phyloP scores from a whole-genome alignment of 1,140 invertebrate species.

The Rhopalosiphum padi region DNA sequence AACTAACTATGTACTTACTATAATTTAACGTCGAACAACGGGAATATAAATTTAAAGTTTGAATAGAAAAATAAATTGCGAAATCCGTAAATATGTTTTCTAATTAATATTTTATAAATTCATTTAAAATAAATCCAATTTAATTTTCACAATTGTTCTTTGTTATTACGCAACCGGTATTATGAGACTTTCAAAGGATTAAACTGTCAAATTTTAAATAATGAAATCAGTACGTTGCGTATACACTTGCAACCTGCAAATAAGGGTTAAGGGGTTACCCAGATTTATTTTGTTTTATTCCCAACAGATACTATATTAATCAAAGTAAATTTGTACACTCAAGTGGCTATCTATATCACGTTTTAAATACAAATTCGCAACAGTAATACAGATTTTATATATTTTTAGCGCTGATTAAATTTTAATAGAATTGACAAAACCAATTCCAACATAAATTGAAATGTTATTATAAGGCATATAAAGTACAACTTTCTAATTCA shows the following conservation, averaged over 20 bases:
- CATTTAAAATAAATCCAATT: background rate
- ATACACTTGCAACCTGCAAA: background rate
- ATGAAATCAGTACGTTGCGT: background rate
- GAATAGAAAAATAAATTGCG: constrained; percentile 12
- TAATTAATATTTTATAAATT: constrained; percentile 17
- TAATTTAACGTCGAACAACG: background rate
- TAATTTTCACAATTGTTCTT: background rate
- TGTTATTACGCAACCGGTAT: background rate
- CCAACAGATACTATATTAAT: background rate
- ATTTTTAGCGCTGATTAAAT: background rate
- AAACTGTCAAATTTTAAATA: background rate
- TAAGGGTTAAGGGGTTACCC: background rate
- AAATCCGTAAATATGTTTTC: background rate
- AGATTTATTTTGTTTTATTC: background rate
- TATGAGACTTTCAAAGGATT: background rate
- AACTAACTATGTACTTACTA: background rate
- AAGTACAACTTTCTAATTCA: background rate
- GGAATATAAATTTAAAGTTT: background rate
- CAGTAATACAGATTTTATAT: background rate
- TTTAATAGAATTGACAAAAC: background rate
- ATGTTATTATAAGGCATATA: background rate
- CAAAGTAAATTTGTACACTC: background rate
- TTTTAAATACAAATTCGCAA: too few species aligned
- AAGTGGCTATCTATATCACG: too few species aligned
- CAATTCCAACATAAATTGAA: background rate